phyloP scores from a whole-genome alignment of 2,113 vertebrate genomes.

The Calypte anna region DNA sequence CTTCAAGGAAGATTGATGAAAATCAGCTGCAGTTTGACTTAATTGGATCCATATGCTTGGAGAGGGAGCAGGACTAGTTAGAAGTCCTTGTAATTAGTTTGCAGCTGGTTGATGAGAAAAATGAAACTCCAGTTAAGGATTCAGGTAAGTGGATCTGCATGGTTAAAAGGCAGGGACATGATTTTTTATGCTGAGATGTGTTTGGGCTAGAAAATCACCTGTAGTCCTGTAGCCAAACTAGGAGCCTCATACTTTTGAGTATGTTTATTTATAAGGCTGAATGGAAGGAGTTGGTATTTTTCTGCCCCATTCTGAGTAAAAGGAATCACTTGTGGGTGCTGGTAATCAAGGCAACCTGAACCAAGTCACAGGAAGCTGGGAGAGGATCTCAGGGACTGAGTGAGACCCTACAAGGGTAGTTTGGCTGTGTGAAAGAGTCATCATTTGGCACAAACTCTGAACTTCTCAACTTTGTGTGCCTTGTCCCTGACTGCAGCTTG shows the following conservation, averaged over 20 bases:
- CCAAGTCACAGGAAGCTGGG: not conserved
- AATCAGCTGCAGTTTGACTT: conserved; percentile 78
- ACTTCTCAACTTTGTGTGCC: not conserved
- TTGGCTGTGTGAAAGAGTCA: not conserved
- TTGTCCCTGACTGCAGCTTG: not conserved
- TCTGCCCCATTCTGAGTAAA: not conserved
- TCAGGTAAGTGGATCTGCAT: conserved; percentile 18
- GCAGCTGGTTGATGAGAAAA: conserved; percentile 75
- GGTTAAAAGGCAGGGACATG: not conserved
- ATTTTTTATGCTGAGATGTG: not conserved
- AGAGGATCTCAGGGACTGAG: not conserved
- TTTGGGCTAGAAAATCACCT: not conserved
- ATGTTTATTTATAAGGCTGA: not conserved
- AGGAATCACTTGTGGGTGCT: not conserved
- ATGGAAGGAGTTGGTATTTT: not conserved
- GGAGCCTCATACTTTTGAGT: not conserved
- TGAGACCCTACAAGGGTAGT: not conserved
- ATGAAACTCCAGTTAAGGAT: conserved; percentile 39
- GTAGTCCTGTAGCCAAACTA: not conserved
- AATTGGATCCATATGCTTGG: conserved; percentile 80
- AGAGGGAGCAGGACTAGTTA: conserved; percentile 73
- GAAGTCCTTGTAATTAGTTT: conserved; percentile 70
- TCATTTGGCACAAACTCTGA: not conserved
- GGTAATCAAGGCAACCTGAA: not conserved
- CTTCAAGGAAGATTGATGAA: conserved; percentile 81